A percentile compares a stretch with the other conserved stretches of the same genome.
phyloP scores from a whole-genome alignment of 1,140 invertebrate species.

The Papilio polyxenes region DNA sequence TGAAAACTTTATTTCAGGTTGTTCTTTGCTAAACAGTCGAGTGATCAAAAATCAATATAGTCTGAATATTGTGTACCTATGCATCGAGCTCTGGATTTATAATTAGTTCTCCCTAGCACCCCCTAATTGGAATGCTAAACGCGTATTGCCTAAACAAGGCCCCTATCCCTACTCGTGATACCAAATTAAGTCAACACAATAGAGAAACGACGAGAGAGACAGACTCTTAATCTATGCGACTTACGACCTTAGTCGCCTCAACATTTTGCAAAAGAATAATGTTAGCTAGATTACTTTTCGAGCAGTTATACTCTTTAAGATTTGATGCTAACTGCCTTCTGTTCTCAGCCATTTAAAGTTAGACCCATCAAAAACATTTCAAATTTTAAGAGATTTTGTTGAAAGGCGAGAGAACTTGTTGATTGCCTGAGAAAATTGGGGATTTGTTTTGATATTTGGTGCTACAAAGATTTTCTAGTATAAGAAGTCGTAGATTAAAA shows the following conservation, averaged over 20 bases:
- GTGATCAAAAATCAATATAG: background rate
- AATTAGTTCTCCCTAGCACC: background rate
- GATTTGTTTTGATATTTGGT: too few relatives aligned
- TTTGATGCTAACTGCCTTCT: background rate
- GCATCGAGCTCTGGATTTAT: background rate
- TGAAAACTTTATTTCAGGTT: background rate
- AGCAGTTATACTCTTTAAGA: background rate
- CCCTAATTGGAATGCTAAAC: conserved; percentile 1
- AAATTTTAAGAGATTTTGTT: too few relatives aligned
- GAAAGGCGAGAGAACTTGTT: too few relatives aligned
- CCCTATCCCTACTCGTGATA: background rate
- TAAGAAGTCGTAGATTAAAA: too few relatives aligned
- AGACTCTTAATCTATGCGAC: background rate
- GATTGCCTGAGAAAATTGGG: too few relatives aligned
- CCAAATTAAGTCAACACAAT: background rate
- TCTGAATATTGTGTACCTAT: background rate
- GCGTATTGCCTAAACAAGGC: background rate
- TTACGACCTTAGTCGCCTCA: background rate
- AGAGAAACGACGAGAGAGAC: background rate
- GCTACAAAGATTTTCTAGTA: too few relatives aligned
- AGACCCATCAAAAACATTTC: too few relatives aligned
- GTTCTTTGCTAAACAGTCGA: background rate
- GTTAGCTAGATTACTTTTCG: background rate
- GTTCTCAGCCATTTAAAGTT: background rate
- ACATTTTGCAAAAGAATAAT: background rate